Conservation (phyloP, 2,797 vertebrate species). For the Threskiornis aethiopicus region DNA sequence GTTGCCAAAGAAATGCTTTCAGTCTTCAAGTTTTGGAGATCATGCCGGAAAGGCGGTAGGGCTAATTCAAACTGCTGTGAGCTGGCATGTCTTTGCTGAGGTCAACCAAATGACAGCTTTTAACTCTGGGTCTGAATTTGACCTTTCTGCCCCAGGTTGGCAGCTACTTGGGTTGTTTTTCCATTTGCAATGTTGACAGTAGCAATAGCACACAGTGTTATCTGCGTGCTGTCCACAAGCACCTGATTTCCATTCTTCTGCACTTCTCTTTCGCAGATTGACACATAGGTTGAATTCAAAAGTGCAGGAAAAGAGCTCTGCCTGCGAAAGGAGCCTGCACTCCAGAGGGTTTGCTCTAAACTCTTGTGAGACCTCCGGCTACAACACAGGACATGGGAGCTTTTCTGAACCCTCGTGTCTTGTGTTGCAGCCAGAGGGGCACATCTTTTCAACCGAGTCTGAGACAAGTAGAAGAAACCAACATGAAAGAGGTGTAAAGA, state of each 20-base stretch:
- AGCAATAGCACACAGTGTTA: slow-evolving; percentile 14
- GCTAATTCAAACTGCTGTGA: not conserved
- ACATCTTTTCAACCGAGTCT: slow-evolving; percentile 66
- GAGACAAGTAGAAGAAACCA: slow-evolving; percentile 33
- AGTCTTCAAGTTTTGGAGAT: not conserved
- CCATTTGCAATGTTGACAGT: slow-evolving; percentile 34
- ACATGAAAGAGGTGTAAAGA: slow-evolving; percentile 11
- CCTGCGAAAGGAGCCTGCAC: not conserved
- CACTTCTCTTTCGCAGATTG: not conserved
- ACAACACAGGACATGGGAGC: slow-evolving; percentile 99
- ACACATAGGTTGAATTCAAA: not conserved
- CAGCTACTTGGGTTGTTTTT: not conserved
- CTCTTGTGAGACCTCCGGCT: slow-evolving; percentile 88
- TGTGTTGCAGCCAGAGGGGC: slow-evolving; percentile 99
- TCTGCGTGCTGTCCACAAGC: not conserved
- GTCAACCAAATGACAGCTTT: not conserved
- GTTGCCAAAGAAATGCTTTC: not conserved
- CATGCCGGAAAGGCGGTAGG: not conserved
- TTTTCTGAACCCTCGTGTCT: slow-evolving; percentile 95
- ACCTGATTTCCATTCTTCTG: slow-evolving; percentile 43
- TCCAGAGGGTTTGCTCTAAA: slow-evolving; percentile 2
- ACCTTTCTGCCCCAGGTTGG: not conserved
- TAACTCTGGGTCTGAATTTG: not conserved
- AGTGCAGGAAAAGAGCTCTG: not conserved
- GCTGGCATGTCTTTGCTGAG: not conserved